Base-by-base conservation (phyloP, 2,888 invertebrate species). In the Sarcophaga rosellei region DNA sequence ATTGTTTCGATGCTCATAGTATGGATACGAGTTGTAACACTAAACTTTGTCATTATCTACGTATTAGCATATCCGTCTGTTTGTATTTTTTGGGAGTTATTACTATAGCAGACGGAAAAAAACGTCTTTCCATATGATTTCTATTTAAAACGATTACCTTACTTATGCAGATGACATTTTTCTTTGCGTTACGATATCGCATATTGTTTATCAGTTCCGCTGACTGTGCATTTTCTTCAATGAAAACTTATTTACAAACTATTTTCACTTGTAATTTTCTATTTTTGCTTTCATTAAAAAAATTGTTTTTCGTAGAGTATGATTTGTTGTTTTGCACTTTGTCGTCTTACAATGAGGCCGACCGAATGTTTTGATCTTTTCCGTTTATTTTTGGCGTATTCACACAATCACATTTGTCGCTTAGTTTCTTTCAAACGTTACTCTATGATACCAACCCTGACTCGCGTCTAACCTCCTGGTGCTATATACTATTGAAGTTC, bases 251-350 rank as follows among this genome's bases (percentile, higher is more conserved):
- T 79, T 85, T 86, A 79, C 75, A 45, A 86, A 76, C 53, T 79
- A 83, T 86, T 86, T 83, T 76, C 80, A 80, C 80, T 86, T 77
- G 83, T 63, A 63, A 79, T 81, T 79, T 85, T 77, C 53, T 20
- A 61, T 61, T 80, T 62, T 66, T 53, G 53, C 63, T 86, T 76
- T 76, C 53, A 35, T 35, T 35, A 35, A 35, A 35, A 35, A 35
- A 35, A 35, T 10, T 35, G 10, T 35, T 35, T 35, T 44, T 62
- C 70, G 65, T 76, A 35, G 44, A 74, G 44, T 68, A 77, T 86
- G 80, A 83, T 83, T 83, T 86, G 80, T 80, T 74, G 77, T 81
- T 77, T 86, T 86, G 83, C 86, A 86, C 86, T 83, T 81, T 86
- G 86, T 69, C 80, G 83, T 59, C 76, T n/a, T 59, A 69, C 83